Evolutionary conservation across 2,888 invertebrate species (phyloP), one percentile per base, ranked within the genome.

Genomic region (Sminthurinus aureus): DNA sequence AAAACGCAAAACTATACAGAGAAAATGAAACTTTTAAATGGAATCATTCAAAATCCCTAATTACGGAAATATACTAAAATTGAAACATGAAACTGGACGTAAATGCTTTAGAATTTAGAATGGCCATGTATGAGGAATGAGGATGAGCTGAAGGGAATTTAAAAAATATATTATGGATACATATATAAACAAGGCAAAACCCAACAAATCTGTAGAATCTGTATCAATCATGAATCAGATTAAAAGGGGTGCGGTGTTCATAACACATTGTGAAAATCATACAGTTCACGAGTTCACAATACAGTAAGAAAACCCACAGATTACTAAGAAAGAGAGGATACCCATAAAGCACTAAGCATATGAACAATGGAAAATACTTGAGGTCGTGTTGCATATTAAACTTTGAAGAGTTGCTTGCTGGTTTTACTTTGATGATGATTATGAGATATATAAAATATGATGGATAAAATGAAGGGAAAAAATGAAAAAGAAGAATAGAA

Each of bases 391-490:
- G 50, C 18, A 38, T 26, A 66, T 20, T 51, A 24, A 24, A 79
- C 20, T n/a, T 71, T 80, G 73, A 24, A 11, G 52, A 71, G 1
- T 52, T 51, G 69, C 50, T 50, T 74, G 58, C 51, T 76, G 64
- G 24, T 67, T 78, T 24, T 18, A 20, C 38, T 67, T 79, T 58
- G 64, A 64, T 24, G 75, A 67, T 76, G 67, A 82, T 82, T 76
- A 82, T 76, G 82, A 82, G 82, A 76, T 82, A 75, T 76, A 82
- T 82, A 82, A 76, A 67, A 69, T 75, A 18, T 64, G 26, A 74
- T 64, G 58, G 9, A 58, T 12, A 15, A 58, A n/a, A 64, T 15
- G n/a, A 9, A 64, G 64, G 64, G 64, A 64, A 64, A 67, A 67
- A 67, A 20, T n/a, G n/a, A 71, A 26, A 24, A 71, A 22, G 82